Conservation (phyloP, 2,797 vertebrate genomes). For the Sciurus carolinensis region DNA sequence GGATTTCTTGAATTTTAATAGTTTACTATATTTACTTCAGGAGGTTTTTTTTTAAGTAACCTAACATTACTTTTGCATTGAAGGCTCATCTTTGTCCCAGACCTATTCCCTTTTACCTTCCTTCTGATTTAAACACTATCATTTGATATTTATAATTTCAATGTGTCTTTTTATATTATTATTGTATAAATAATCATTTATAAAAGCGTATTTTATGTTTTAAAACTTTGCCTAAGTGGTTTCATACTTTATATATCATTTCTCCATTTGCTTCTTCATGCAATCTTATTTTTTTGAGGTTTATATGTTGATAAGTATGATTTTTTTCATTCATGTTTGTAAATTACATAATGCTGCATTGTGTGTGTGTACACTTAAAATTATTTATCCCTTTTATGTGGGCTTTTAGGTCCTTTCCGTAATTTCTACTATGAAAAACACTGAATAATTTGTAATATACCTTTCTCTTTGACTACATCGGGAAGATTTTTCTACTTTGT, state of each 20-base stretch:
- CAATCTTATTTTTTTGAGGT: not conserved
- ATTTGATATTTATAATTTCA: constrained; percentile 56
- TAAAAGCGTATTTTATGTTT: constrained; percentile 41
- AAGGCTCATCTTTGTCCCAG: constrained; percentile 49
- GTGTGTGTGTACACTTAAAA: not conserved
- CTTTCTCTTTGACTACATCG: constrained; percentile 17
- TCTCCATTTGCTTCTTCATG: not conserved
- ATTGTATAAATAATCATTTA: not conserved
- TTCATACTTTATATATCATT: constrained; percentile 7
- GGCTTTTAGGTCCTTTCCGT: constrained; percentile 15
- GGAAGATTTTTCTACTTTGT: constrained; percentile 9
- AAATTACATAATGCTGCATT: not conserved
- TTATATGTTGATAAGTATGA: constrained; percentile 48
- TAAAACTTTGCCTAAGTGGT: not conserved
- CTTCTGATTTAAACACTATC: not conserved
- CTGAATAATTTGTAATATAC: not conserved
- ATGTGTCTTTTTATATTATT: not conserved
- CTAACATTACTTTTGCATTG: constrained; percentile 4
- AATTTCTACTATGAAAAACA: constrained; percentile 26
- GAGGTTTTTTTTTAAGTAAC: not conserved
- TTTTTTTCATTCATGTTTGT: constrained; percentile 50
- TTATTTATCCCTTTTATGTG: constrained; percentile 24
- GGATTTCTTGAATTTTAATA: constrained; percentile 35
- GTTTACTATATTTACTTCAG: not conserved
- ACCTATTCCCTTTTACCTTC: not conserved